Base-by-base conservation (phyloP, 1,140 invertebrate genomes). In the Rhopalosiphum maidis region DNA sequence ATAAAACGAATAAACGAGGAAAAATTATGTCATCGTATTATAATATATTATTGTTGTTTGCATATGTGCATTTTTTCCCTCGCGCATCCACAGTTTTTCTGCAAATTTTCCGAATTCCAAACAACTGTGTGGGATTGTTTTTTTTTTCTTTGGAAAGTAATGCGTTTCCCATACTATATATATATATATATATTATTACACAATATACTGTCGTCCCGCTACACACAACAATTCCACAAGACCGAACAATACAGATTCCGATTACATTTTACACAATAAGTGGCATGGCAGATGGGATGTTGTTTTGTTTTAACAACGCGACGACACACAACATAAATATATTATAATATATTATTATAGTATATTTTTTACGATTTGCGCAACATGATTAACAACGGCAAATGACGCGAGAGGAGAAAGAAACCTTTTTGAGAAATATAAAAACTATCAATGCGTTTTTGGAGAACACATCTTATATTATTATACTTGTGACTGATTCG, bases 161-260 rank as follows among this genome's bases (percentile, higher is more conserved):
- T n/a, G 60, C 30, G 15, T 77, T n/a, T 18, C 1, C 5, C 60
- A n/a, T n/a, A 77, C 18, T 77, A 18, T n/a, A 77, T 30, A 55
- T n/a, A n/a, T n/a, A n/a, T n/a, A n/a, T n/a, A 22, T 60, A 60
- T 60, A 30, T 30, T 60, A n/a, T 18, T n/a, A n/a, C n/a, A n/a
- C 15, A 30, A 30, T 60, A n/a, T n/a, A n/a, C 60, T 77, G 11
- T 68, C 30, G 15, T 77, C 30, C n/a, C 30, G 60, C 30, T 77
- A n/a, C 60, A 77, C 60, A 77, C 60, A 77, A 77, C 60, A 77
- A 77, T 77, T 77, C 60, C 60, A 77, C n/a, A 77, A 77, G 60
- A 77, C 15, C 15, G 60, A 77, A 77, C 60, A 77, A 77, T 77
- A 77, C 60, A 77, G 60, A 77, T 77, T 77, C 60, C 60, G 60